Evolutionary conservation across 2,113 vertebrate genomes (phyloP).

Genomic region (Leucosticte australis): DNA sequence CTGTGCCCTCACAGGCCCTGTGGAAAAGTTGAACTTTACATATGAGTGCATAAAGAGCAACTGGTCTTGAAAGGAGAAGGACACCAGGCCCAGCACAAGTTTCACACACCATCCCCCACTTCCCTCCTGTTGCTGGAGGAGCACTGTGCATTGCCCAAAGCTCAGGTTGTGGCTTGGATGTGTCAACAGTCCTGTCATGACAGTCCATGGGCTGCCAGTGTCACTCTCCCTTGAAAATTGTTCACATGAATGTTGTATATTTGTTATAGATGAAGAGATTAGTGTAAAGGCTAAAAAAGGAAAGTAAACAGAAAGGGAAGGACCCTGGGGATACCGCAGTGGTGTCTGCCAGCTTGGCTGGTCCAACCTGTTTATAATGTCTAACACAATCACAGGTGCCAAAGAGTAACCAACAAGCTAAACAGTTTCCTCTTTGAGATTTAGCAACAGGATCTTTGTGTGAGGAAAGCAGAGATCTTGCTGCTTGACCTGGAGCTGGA

Average conservation of each 20-base stretch:
- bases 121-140: background rate
- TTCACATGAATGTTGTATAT: background rate
- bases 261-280: constrained; percentile 36
- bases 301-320: constrained; percentile 26
- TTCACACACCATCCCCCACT: background rate
- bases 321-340: background rate
- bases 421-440: background rate
- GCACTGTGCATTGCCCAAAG: fast-evolving
- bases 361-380: constrained; percentile 25
- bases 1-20: fast-evolving
- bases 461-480: background rate
- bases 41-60: background rate
- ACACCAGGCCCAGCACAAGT: background rate
- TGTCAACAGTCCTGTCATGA: background rate
- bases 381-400: constrained; percentile 31
- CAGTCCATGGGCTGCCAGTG: background rate
- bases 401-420: constrained; percentile 32
- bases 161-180: background rate
- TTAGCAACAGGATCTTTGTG: constrained; percentile 9
- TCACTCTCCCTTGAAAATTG: background rate
- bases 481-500: background rate
- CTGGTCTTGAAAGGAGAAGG: background rate
- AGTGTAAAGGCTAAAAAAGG: background rate
- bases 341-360: constrained; percentile 21
- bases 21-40: background rate